Base-by-base conservation (phyloP, 2,797 vertebrate genomes). In the Fistularia commersonii region DNA sequence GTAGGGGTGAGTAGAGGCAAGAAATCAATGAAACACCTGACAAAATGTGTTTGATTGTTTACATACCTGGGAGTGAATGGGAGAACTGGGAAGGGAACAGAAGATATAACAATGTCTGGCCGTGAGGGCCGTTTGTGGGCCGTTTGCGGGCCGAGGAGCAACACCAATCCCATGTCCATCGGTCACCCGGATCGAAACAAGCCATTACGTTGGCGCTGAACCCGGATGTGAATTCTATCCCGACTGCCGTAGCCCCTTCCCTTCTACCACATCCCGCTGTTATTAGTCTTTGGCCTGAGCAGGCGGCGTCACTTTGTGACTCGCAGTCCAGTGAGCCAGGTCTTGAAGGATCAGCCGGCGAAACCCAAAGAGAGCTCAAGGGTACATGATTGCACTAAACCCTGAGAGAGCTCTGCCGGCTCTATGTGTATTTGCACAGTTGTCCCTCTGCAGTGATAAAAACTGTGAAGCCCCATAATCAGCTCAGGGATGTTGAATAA, bases 11-110 rank as follows among this genome's bases (percentile, higher is more conserved):
- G 84, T 85, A 83, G 69, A 84, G 64, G 75, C 81, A 74, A 82
- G 66, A 85, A 83, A 85, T 86, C 81, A 83, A 83, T 85, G 78
- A 81, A 82, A 72, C 68, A 78, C 61, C 72, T 53, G 75, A 78
- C 78, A 78, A 81, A 83, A 83, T 77, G 78, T 81, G 54, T 81
- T 79, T 83, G 84, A 88, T 84, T 84, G 83, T 85, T 85, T 81
- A 84, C 80, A 84, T 88, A 85, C 77, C 74, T 83, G 58, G 48
- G 42, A 72, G 64, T 69, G 51, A 57, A 65, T 65, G 54, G 45
- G 34, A 43, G 42, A 32, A 23, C 23, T 2, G 23, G 23, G 23
- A 46, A 40, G 50, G 49, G 62, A 44, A 65, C 73, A 64, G 63
- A 69, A 74, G 69, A 74, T 74, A 66, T 77, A 78, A 83, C 79